Base-by-base conservation (phyloP, 2,888 invertebrate genomes). In the Heteromurus nitidus region DNA sequence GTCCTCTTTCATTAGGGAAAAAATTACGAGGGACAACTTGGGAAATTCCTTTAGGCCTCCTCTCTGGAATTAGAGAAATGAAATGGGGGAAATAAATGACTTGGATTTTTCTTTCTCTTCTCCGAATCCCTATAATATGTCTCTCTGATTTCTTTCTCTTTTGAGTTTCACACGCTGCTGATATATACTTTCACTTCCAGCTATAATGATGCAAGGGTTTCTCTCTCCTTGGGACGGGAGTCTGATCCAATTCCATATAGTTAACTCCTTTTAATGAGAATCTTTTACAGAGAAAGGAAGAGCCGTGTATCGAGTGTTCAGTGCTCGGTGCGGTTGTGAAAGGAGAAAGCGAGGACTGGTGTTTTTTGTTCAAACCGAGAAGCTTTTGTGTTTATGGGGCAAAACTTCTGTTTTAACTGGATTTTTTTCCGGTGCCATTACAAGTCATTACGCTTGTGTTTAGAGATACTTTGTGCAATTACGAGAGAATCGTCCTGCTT, bases 231-330 rank as follows among this genome's bases (percentile, higher is more conserved):
- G 44, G n/a, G n/a, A n/a, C n/a, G n/a, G n/a, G 67, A 67, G n/a
- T 44, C 47, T 1, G 47, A 44, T 44, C 47, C 67, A 44, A 67
- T 47, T 67, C 20, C 20, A 9, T n/a, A n/a, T 20, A 67, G 44
- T 67, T 44, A 67, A 50, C 67, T 67, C 47, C n/a, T 44, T 44
- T 67, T 67, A 55, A 55, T 55, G 55, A 55, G 55, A 55, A 11
- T 55, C 22, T 22, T 55, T 24, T 55, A 36, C 36, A 13, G 36
- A 36, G 24, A 22, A 20, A 55, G 3, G 55, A 55, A 22, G 22
- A 20, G 20, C n/a, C n/a, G n/a, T n/a, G n/a, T n/a, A n/a, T n/a
- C n/a, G n/a, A n/a, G n/a, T n/a, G n/a, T n/a, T n/a, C n/a, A n/a
- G n/a, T n/a, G n/a, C n/a, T n/a, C n/a, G n/a, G n/a, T n/a, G n/a